A percentile compares a stretch with the other conserved stretches of the same genome.
Conservation (phyloP, 2,113 vertebrate species). For the Bothrops jararaca region DNA sequence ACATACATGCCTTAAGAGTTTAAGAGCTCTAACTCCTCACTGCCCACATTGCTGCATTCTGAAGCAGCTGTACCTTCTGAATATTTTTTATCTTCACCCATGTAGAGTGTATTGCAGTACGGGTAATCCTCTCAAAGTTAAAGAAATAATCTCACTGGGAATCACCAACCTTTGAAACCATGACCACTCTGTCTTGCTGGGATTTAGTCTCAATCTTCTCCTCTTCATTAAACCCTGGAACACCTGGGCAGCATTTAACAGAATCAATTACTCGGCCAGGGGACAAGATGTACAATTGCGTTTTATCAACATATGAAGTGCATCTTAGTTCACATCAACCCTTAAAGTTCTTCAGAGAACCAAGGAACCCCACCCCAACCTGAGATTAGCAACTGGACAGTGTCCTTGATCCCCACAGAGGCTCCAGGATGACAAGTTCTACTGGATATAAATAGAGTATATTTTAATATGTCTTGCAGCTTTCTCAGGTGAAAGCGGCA, state of each 20-base stretch:
- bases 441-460: background rate
- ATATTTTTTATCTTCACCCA: background rate
- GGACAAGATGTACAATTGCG: background rate
- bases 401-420: background rate
- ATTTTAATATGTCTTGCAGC: background rate
- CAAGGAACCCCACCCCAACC: background rate
- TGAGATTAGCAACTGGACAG: background rate
- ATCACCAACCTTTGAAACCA: background rate
- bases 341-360: background rate
- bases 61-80: background rate
- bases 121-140: background rate
- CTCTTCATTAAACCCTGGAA: background rate
- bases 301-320: background rate
- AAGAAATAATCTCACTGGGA: background rate
- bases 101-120: background rate
- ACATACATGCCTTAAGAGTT: background rate
- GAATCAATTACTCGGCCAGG: background rate
- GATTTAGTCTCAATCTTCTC: background rate
- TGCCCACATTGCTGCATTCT: background rate
- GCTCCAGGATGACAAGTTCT: background rate
- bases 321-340: background rate
- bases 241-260: background rate
- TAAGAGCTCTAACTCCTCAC: background rate
- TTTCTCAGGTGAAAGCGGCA: background rate
- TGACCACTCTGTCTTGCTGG: background rate